Base-by-base conservation (phyloP, 2,797 vertebrate genomes). In the Rhabdophis nuchalis region DNA sequence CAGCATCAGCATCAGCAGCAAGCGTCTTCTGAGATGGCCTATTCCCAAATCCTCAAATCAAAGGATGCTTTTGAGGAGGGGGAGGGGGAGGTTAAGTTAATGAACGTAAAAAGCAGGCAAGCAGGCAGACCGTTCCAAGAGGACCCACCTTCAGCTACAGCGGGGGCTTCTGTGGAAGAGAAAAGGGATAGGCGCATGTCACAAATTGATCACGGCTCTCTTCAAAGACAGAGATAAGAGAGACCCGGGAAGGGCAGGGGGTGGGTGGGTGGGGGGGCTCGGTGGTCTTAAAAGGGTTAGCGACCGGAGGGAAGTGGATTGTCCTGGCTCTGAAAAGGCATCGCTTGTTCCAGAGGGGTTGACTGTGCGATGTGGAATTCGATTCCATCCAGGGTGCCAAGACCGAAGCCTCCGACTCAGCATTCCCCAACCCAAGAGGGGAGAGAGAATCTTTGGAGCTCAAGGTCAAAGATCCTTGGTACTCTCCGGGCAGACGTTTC, bases 131-230 rank as follows among this genome's bases (percentile, higher is more conserved):
- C 64, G 95, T 93, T 97, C 96, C 95, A 96, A 97, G 97, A 95
- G 98, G 96, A 95, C 98, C 97, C 98, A 98, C 98, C 98, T 98
- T 98, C 98, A 97, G 96, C 97, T 95, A 96, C 95, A 95, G 96
- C 97, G 94, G 97, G 97, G 91, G 97, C 98, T 94, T 98, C 98
- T 98, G 98, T 96, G 96, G 98, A 97, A 93, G 98, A 97, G 96
- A 97, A 97, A 82, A 96, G 93, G 96, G 92, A 95, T 97, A 96
- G 97, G 97, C 96, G 97, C 98, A 90, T 98, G 97, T 98, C 96
- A 98, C 87, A 94, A 27, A 91, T 94, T 94, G 98, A 97, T 88
- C 96, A 97, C 54, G 97, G 97, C 97, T 72, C n/a, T 36, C 97
- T 97, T 98, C 98, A 97, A 94, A 56, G 14, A 96, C 94, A 94